Evolutionary conservation across 2,113 vertebrate species (phyloP).

Genomic region (Formicarius rufipectus): DNA sequence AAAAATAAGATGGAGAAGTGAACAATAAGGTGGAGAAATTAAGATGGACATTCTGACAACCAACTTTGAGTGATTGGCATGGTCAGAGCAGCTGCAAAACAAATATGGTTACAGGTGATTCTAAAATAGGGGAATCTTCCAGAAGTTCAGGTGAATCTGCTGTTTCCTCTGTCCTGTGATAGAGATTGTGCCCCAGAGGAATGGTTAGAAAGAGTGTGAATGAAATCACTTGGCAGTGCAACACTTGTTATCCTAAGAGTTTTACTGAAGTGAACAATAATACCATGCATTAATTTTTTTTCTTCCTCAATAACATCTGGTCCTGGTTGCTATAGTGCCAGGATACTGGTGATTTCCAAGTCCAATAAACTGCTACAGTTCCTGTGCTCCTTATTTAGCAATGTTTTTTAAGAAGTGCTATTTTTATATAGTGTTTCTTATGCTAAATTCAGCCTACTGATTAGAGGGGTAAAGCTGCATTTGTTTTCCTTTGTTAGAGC

Average conservation of each 20-base stretch:
- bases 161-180: too few species aligned
- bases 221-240: not conserved
- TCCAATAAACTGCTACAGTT: not conserved
- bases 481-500: slow-evolving; percentile 28
- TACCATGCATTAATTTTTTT: not conserved
- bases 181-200: not conserved
- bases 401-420: slow-evolving; percentile 31
- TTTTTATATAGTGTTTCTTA: slow-evolving; percentile 2
- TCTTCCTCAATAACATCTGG: not conserved
- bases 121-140: not conserved
- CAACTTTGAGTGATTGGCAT: not conserved
- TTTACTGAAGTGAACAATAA: not conserved
- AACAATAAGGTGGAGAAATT: not conserved
- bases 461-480: not conserved
- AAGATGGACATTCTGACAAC: not conserved
- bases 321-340: not conserved
- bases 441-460: slow-evolving; percentile 1
- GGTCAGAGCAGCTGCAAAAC: not conserved
- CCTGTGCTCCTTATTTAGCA: not conserved
- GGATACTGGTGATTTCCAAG: not conserved
- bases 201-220: not conserved
- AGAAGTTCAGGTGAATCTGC: not conserved
- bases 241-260: not conserved
- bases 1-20: not conserved
- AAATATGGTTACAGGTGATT: not conserved